phyloP scores from a whole-genome alignment of 64 coral and sea anemone species.

The Hydrozoanthus tunicans region DNA sequence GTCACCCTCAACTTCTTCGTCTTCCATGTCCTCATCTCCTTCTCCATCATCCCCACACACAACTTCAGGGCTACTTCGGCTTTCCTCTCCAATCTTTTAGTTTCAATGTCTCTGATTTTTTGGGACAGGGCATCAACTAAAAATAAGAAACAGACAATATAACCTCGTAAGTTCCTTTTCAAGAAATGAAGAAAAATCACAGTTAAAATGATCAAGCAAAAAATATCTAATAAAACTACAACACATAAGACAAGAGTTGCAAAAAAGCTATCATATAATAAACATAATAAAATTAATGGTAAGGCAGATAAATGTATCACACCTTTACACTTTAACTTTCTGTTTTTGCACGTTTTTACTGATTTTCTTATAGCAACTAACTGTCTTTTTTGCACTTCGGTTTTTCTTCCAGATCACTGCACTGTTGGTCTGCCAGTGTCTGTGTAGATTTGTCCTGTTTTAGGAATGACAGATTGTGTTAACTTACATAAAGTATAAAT shows the following conservation, averaged over 20 bases:
- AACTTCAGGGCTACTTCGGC: neutral
- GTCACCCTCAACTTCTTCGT: slow-evolving; percentile 14
- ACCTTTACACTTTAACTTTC: slow-evolving; percentile 27
- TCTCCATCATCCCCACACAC: neutral
- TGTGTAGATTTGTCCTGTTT: slow-evolving; percentile 38
- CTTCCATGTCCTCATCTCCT: slow-evolving; percentile 15
- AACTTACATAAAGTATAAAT: neutral
- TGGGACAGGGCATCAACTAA: slow-evolving; percentile 14
- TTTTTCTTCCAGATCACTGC: neutral
- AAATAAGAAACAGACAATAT: neutral
- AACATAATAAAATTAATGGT: neutral
- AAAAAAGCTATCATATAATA: slow-evolving; percentile 1
- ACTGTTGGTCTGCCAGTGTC: slow-evolving; percentile 19
- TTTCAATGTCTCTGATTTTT: neutral
- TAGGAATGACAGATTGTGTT: slow-evolving; percentile 10
- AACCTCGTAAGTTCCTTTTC: neutral
- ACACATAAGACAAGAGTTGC: slow-evolving; percentile 3
- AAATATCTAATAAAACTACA: neutral
- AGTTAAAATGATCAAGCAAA: neutral
- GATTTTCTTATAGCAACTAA: neutral
- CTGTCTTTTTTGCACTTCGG: neutral
- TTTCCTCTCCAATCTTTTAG: neutral
- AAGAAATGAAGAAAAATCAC: neutral
- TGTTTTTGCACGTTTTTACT: slow-evolving; percentile 2
- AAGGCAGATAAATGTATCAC: neutral